Evolutionary conservation across 1,140 invertebrate genomes (phyloP).

Genomic region (Drosophila asahinai): DNA sequence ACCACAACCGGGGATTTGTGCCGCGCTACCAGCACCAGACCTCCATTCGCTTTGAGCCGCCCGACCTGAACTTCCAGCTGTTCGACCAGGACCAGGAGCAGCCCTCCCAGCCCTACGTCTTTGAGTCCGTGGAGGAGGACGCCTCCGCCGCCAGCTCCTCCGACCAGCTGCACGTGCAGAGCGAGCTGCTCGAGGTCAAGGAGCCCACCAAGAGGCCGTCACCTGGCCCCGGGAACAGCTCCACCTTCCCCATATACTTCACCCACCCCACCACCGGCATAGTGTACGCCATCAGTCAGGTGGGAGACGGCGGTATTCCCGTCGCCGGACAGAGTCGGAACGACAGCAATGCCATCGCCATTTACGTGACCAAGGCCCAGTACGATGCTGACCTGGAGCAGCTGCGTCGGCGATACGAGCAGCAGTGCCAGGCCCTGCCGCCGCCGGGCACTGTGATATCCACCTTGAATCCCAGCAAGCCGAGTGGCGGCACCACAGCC

Average conservation of each 20-base stretch:
- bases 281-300: slow-evolving; percentile 78
- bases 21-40: slow-evolving; percentile 48
- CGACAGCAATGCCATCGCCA: slow-evolving; percentile 63
- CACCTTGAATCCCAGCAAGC: slow-evolving; percentile 28
- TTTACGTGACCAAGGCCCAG: slow-evolving; percentile 77
- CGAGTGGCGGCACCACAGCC: slow-evolving; percentile 38
- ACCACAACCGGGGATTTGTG: slow-evolving; percentile 39
- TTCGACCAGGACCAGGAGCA: slow-evolving; percentile 44
- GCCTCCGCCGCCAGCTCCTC: neutral
- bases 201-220: slow-evolving; percentile 7
- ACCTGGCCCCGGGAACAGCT: neutral
- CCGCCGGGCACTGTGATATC: slow-evolving; percentile 38
- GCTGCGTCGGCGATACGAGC: slow-evolving; percentile 59
- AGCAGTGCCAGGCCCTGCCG: slow-evolving; percentile 38
- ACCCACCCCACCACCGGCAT: slow-evolving; percentile 79
- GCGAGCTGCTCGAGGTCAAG: slow-evolving; percentile 54
- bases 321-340: slow-evolving; percentile 30
- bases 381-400: slow-evolving; percentile 68
- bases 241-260: slow-evolving; percentile 74
- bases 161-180: slow-evolving; percentile 56
- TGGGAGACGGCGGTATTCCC: slow-evolving; percentile 37
- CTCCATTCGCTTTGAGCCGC: slow-evolving; percentile 30
- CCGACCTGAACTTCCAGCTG: slow-evolving; percentile 60
- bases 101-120: slow-evolving; percentile 50
- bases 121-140: slow-evolving; percentile 52